Percentiles rank a stretch among this genome's conserved stretches.
phyloP scores from a whole-genome alignment of 2,888 invertebrate species.

The Caenorhabditis uteleia region DNA sequence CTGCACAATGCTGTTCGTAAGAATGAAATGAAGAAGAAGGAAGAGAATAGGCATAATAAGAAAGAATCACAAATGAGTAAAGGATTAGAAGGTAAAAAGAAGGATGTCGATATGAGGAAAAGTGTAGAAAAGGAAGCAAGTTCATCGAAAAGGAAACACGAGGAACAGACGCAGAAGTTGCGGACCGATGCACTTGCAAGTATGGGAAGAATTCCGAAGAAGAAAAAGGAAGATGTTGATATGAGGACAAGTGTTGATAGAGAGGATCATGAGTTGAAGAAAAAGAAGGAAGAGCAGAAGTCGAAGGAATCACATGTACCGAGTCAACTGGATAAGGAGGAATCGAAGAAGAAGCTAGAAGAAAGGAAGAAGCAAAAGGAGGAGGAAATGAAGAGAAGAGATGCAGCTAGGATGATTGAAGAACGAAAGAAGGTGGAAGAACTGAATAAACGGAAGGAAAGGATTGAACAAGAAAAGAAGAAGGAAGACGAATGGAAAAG shows the following conservation, averaged over 20 bases:
- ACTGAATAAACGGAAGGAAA: not conserved
- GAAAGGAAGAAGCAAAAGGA: not conserved
- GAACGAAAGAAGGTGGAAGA: not conserved
- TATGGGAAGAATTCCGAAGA: not conserved
- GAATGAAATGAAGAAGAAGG: no score
- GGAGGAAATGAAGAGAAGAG: not conserved
- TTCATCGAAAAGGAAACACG: not conserved
- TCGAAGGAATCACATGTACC: not conserved
- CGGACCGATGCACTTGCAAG: not conserved
- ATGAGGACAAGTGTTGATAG: not conserved
- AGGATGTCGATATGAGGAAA: not conserved
- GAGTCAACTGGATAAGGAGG: not conserved
- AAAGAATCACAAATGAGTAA: no score
- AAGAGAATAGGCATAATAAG: no score
- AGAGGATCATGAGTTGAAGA: not conserved
- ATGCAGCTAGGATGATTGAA: not conserved
- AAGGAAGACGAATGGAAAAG: slow-evolving; percentile 2
- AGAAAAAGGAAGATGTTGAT: not conserved
- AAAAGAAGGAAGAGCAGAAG: not conserved
- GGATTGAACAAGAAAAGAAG: not conserved
- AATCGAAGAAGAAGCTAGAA: not conserved
- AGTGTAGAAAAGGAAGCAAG: not conserved
- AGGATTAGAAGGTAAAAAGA: no score
- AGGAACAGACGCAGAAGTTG: not conserved
- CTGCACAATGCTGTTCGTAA: no score